Base-by-base conservation (phyloP, 2,888 invertebrate species). In the Nudaria mundana region DNA sequence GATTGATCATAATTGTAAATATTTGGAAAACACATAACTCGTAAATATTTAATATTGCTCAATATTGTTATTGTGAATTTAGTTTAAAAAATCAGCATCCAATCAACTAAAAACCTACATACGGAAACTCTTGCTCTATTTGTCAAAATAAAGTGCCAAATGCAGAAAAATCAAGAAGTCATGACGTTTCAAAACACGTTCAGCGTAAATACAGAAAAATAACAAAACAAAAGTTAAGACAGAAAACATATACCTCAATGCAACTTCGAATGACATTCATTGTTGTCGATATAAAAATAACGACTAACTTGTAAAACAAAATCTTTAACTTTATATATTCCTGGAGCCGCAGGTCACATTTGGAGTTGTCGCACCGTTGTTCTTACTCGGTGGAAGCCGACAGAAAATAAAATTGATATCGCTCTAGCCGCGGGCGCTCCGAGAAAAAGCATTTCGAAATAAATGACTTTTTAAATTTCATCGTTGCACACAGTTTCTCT, bases 401-500 rank as follows among this genome's bases (percentile, higher is more conserved):
- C 76, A 69, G 79, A 84, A 85, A 87, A 87, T 86, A 87, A 85
- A 88, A 86, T 86, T 85, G 86, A 87, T 87, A 87, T 81, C 80
- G 76, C 72, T 72, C 62, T 57, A 41, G 81, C 86, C 85, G 71
- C 82, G 81, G 80, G 86, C 85, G 76, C 68, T 70, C 76, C 79
- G 85, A 85, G 86, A 85, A 85, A 87, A 87, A 85, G 87, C 79
- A 88, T 87, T 88, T 83, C 77, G 79, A 88, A 84, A 86, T 86
- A 88, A 88, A 88, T 88, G 87, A 88, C 86, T 88, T 88, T 88
- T 88, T 85, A 88, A 88, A 88, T 87, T 88, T 87, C 81, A 87
- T 86, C 88, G 85, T 84, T 87, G 88, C 84, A 83, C 87, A 87
- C 88, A 85, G 86, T 87, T 86, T 81, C 88, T 86, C 84, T 86